phyloP scores from a whole-genome alignment of 2,888 invertebrate genomes.

The Metacarcinus magister region DNA sequence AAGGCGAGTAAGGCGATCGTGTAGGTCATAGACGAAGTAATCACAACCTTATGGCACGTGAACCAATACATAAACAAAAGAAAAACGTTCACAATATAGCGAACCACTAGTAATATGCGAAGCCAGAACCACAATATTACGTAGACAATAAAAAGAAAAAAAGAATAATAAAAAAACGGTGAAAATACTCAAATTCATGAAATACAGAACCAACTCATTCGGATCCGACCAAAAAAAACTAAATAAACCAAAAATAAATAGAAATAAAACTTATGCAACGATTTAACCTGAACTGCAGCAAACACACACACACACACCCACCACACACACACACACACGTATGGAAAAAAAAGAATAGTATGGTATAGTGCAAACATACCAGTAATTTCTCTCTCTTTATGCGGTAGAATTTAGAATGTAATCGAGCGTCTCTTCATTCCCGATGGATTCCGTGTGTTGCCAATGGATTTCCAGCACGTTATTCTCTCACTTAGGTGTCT shows the following conservation, averaged over 20 bases:
- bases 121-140: neutral
- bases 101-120: neutral
- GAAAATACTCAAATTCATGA: no score
- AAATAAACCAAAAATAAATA: no score
- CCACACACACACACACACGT: no score
- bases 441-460: slow-evolving; percentile 7
- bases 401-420: neutral
- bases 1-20: neutral
- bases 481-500: slow-evolving; percentile 10
- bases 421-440: neutral
- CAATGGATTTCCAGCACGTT: slow-evolving; percentile 36
- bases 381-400: neutral
- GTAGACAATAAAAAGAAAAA: no score
- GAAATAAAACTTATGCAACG: no score
- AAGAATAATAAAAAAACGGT: no score
- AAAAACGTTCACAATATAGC: neutral
- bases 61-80: neutral
- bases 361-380: neutral
- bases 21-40: neutral
- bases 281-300: no score
- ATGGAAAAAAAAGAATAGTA: no score
- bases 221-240: no score
- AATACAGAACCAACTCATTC: no score
- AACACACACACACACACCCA: no score
- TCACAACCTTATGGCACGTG: neutral